phyloP scores from a whole-genome alignment of 1,140 invertebrate species.

The Cydia amplana region DNA sequence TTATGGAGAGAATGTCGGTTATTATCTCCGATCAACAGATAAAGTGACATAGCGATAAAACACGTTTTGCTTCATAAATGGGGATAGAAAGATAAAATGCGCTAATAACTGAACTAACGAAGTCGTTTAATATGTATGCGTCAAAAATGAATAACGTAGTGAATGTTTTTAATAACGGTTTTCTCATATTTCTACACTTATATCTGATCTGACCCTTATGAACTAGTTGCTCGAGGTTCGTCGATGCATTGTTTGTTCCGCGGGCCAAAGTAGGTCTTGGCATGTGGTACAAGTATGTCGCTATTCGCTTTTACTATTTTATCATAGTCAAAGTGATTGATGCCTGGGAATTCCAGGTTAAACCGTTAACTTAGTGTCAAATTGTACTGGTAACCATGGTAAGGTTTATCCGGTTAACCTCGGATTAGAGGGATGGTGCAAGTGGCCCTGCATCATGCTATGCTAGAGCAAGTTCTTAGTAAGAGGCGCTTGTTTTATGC shows the following conservation, averaged over 20 bases:
- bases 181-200: not conserved
- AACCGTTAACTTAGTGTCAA: no score
- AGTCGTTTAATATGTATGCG: conserved; percentile 15
- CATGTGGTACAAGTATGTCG: not conserved
- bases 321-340: not conserved
- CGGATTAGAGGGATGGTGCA: no score
- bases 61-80: conserved; percentile 11
- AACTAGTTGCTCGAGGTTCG: not conserved
- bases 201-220: conserved; percentile 10
- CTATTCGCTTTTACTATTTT: not conserved
- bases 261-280: conserved; percentile 4
- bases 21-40: conserved; percentile 20
- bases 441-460: no score
- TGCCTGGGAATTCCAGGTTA: no score
- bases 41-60: conserved; percentile 27
- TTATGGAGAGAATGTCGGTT: not conserved
- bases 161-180: conserved; percentile 3
- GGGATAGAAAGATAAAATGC: not conserved
- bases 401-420: no score
- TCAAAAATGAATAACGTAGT: conserved; percentile 9
- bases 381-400: no score
- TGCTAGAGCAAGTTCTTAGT: no score
- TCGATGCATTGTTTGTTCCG: not conserved
- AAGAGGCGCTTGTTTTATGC: not conserved
- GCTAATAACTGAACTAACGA: conserved; percentile 19